Conservation (phyloP, 2,113 vertebrate genomes). For the Mobula birostris region DNA sequence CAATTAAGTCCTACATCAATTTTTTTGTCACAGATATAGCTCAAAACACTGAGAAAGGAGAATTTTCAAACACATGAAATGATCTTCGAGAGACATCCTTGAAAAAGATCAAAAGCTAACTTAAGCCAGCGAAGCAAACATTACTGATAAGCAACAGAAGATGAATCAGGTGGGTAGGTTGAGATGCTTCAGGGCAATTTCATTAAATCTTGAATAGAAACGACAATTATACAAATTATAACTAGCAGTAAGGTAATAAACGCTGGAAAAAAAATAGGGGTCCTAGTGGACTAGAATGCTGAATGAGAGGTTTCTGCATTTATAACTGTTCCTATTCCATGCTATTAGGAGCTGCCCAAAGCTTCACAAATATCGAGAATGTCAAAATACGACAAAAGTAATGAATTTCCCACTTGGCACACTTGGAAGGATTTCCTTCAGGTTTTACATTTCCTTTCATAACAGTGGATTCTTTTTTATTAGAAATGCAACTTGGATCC, state of each 20-base stretch:
- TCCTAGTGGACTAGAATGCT: too few relatives aligned
- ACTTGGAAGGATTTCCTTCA: background rate
- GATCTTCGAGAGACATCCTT: too few relatives aligned
- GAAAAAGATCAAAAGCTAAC: background rate
- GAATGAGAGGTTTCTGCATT: background rate
- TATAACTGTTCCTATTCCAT: too few relatives aligned
- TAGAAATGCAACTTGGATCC: background rate
- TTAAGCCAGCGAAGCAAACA: background rate
- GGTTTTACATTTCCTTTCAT: background rate
- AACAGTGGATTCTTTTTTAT: background rate
- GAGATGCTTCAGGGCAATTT: background rate
- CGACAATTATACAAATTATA: background rate
- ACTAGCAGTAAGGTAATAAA: background rate
- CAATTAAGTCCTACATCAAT: background rate
- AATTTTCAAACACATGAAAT: background rate
- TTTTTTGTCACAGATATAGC: background rate
- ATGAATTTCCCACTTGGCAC: background rate
- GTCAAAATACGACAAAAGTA: background rate
- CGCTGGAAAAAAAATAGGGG: background rate
- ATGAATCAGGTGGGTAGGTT: background rate
- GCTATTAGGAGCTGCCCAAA: background rate
- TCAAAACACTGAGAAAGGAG: background rate
- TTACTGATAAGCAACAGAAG: background rate
- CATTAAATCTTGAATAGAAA: background rate
- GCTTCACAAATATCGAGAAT: too few relatives aligned